A percentile compares a stretch with the other conserved stretches of the same genome.
Conservation (phyloP, 2,797 vertebrate genomes). For the Diceros bicornis region DNA sequence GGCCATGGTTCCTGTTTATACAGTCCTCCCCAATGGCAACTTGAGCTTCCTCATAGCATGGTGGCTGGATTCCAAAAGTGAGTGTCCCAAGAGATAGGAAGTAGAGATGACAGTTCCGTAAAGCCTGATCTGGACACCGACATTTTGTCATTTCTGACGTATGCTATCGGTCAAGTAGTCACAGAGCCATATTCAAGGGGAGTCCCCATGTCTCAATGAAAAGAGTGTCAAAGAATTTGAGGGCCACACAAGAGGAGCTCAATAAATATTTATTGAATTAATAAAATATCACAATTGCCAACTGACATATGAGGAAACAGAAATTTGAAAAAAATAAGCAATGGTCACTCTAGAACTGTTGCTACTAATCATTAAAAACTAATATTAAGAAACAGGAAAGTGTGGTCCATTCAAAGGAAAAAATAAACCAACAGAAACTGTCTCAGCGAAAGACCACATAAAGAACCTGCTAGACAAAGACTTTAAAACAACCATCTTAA, state of each 20-base stretch:
- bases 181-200: neutral
- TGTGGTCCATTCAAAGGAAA: neutral
- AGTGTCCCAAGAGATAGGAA: neutral
- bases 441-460: neutral
- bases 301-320: neutral
- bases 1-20: neutral
- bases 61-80: neutral
- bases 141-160: neutral
- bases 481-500: slow-evolving; percentile 15
- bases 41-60: neutral
- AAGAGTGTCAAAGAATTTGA: neutral
- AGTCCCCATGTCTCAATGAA: neutral
- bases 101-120: neutral
- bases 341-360: neutral
- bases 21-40: neutral
- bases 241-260: neutral
- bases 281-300: neutral
- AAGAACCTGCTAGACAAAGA: slow-evolving; percentile 13
- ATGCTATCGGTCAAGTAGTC: neutral
- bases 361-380: neutral
- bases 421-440: neutral
- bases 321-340: slow-evolving; percentile 20
- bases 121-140: slow-evolving; percentile 5
- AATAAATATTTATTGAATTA: neutral
- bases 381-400: neutral